These are phyloP conservation scores for Xiphophorus couchianus DNA, from an alignment of 2,113 vertebrate species.

Conservation along the genomic window DNA sequence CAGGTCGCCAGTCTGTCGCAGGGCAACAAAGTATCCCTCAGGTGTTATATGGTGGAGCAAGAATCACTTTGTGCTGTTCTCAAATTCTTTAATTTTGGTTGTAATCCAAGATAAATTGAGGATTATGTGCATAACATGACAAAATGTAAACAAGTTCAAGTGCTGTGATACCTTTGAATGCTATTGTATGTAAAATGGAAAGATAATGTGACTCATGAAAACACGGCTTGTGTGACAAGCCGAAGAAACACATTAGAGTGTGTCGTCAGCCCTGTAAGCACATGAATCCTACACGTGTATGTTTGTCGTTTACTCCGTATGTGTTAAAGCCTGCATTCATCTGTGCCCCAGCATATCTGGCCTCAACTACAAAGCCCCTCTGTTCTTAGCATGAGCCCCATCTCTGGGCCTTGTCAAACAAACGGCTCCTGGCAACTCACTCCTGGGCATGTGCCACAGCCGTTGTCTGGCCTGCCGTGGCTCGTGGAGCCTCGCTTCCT, in stretches of 20 bases:
- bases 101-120: too few relatives aligned
- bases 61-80: too few relatives aligned
- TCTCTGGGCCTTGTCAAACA: slow-evolving; percentile 76
- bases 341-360: slow-evolving; percentile 69
- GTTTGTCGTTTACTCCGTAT: slow-evolving; percentile 45
- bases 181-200: not conserved
- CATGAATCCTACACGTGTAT: slow-evolving; percentile 35
- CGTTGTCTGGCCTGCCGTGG: slow-evolving; percentile 62
- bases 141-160: not conserved
- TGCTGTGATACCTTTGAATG: not conserved
- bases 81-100: too few relatives aligned
- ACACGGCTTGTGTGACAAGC: not conserved
- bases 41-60: too few relatives aligned
- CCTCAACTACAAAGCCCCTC: slow-evolving; percentile 76
- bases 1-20: too few relatives aligned
- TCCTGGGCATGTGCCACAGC: slow-evolving; percentile 69
- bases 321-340: slow-evolving; percentile 35
- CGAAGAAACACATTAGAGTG: slow-evolving; percentile 1
- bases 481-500: slow-evolving; percentile 66
- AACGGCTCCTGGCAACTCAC: slow-evolving; percentile 69
- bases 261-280: slow-evolving; percentile 9
- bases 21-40: too few relatives aligned
- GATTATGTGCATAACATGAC: too few relatives aligned
- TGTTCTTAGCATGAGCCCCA: slow-evolving; percentile 76
- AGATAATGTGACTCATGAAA: not conserved